Percentiles rank a stretch among this genome's conserved stretches.
Evolutionary conservation across 2,797 vertebrate genomes (phyloP).

Genomic region (Natrix natrix): DNA sequence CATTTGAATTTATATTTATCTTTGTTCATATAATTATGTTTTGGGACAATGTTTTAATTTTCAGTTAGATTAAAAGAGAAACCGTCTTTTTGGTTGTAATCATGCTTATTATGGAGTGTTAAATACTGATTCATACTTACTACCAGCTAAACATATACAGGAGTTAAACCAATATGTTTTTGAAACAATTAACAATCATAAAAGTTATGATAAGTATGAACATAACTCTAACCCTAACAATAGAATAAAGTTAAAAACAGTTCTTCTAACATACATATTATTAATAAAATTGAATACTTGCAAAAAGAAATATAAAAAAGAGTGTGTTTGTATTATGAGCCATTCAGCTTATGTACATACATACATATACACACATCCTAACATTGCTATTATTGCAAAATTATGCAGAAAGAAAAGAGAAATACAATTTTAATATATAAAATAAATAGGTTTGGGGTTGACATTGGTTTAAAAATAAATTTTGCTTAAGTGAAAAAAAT

Average conservation of each 20-base stretch:
- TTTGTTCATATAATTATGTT: neutral
- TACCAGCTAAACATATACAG: neutral
- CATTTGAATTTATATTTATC: constrained; percentile 12
- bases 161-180: constrained; percentile 18
- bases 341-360: neutral
- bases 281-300: constrained; percentile 12
- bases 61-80: constrained; percentile 19
- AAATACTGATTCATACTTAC: neutral
- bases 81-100: neutral
- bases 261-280: neutral
- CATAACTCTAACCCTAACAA: neutral
- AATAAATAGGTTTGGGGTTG: neutral
- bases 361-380: fast-evolving
- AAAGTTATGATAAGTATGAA: constrained; percentile 6
- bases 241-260: neutral
- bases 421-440: constrained; percentile 5
- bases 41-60: constrained; percentile 28
- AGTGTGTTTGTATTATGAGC: neutral
- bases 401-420: neutral
- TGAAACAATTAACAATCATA: constrained; percentile 33
- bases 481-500: neutral
- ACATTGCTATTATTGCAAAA: neutral
- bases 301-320: neutral
- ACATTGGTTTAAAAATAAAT: neutral
- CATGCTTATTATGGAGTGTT: neutral